Conservation (phyloP, 2,797 vertebrate genomes). For the Fratercula arctica region DNA sequence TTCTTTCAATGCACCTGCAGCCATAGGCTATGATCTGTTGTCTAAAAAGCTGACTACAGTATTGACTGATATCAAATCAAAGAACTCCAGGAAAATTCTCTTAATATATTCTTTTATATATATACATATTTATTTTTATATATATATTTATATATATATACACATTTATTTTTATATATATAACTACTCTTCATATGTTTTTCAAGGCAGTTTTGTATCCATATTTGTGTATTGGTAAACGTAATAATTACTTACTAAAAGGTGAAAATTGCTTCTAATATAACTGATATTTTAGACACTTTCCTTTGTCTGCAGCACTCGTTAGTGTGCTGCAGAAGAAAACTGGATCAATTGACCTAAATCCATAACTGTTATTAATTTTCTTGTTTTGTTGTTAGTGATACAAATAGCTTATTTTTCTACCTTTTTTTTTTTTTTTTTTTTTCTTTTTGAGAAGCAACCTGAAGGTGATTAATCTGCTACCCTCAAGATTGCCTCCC, state of each 20-base stretch:
- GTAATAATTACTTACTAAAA: neutral
- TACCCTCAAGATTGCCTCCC: neutral
- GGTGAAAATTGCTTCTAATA: neutral
- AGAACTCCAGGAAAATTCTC: neutral
- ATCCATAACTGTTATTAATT: neutral
- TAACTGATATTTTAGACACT: neutral
- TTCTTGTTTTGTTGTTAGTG: neutral
- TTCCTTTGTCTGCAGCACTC: neutral
- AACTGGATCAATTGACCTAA: neutral
- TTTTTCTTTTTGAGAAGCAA: neutral
- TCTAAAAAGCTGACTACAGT: neutral
- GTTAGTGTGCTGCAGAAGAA: neutral
- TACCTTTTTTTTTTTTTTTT: neutral
- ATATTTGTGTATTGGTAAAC: neutral
- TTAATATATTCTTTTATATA: neutral
- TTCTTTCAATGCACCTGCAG: neutral
- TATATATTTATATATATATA: too few relatives aligned
- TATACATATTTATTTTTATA: too few relatives aligned
- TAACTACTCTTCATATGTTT: neutral
- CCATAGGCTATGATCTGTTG: neutral
- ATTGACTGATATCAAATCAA: neutral
- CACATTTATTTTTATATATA: too few relatives aligned
- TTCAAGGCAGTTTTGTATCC: neutral
- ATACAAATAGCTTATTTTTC: neutral
- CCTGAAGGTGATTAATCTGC: neutral